Conservation (phyloP, 2,888 invertebrate species). For the Diarsia brunnea region DNA sequence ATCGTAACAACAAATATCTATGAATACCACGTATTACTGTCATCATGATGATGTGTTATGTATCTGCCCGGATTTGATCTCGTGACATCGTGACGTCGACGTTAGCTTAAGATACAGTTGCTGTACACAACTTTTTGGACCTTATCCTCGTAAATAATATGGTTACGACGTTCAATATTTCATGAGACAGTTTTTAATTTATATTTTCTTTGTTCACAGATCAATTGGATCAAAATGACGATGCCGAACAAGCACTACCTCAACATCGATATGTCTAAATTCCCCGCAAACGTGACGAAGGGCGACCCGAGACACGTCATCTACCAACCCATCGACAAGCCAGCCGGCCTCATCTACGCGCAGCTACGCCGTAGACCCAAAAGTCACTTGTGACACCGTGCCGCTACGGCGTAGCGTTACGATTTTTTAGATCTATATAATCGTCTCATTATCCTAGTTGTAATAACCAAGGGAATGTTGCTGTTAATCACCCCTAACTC, state of each 20-base stretch:
- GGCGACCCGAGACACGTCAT: constrained; percentile 92
- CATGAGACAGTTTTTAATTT: background rate
- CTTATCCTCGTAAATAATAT: background rate
- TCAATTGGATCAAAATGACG: constrained; percentile 93
- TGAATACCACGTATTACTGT: constrained; percentile 1
- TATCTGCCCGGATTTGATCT: constrained; percentile 32
- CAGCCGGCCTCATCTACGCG: constrained; percentile 94
- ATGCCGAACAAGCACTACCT: constrained; percentile 96
- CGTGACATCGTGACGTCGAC: constrained; percentile 23
- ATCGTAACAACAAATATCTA: constrained; percentile 21
- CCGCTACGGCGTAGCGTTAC: constrained; percentile 75
- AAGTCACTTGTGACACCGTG: constrained; percentile 90
- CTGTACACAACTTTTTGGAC: background rate
- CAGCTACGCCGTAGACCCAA: constrained; percentile 92
- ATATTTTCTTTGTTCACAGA: constrained; percentile 83
- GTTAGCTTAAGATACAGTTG: constrained; percentile 6
- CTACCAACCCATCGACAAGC: constrained; percentile 94
- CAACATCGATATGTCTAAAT: constrained; percentile 94
- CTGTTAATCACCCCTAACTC: constrained; percentile 44
- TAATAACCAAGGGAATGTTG: constrained; percentile 51
- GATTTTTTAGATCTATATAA: constrained; percentile 47
- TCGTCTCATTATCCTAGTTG: constrained; percentile 46
- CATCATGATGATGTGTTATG: constrained; percentile 22
- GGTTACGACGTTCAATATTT: background rate
- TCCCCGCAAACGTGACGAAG: constrained; percentile 92